Evolutionary conservation across 1,140 invertebrate species (phyloP), one percentile per base, ranked within the genome.

Genomic region (Anagrus nilaparvatae): DNA sequence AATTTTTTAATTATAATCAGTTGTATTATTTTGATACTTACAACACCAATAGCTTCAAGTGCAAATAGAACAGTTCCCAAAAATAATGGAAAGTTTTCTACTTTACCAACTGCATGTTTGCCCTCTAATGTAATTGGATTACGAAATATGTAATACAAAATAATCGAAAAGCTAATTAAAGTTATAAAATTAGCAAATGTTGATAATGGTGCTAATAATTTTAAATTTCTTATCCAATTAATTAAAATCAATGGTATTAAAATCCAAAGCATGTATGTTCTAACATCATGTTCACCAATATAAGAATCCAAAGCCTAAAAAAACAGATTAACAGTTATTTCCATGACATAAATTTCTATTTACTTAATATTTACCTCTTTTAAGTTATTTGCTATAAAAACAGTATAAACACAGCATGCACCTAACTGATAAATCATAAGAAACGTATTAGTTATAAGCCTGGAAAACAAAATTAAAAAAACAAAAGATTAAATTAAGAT

Each of bases 341-440:
- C 25, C 13, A 37, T 37, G 10, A 17, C 12, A 6, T 31, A 13
- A 1, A 9, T 6, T 5, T 20, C 32, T 12, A 34, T 17, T 34
- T n/a, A 4, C 1, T 19, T 2, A 4, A 12, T 5, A 5, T 68
- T 71, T 48, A 82, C 80, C 50, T 67, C 60, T 59, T 79, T 68
- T 9, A 84, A 63, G 60, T 82, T 91, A 14, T 72, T 74, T 1
- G 83, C 74, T 34, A 92, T 81, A 58, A 93, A 92, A 0, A 92
- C 79, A 17, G 87, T 76, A 59, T 93, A 93, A 4, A 91, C 86
- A 63, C 85, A 88, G 56, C 88, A 90, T 44, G 87, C 84, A 23
- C 88, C 88, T 54, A 91, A 63, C 63, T 93, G 89, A 52, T 87
- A 89, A 33, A 89, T 69, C 43, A 88, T 63, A 13, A 92, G 69